Evolutionary conservation across 2,888 invertebrate species (phyloP).

Genomic region (Tanaodytes sp.): DNA sequence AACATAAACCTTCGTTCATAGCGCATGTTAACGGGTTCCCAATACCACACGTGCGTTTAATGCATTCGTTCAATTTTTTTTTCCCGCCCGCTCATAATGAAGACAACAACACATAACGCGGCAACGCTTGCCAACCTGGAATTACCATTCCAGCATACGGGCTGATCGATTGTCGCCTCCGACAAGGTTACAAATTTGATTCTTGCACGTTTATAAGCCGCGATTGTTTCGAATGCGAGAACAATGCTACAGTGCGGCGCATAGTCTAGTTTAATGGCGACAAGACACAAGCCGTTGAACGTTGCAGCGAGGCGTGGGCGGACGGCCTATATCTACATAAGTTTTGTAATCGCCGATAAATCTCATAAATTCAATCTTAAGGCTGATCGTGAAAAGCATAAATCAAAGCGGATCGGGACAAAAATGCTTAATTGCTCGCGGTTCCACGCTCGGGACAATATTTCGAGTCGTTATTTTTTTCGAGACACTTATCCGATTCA

Average conservation of each 20-base stretch:
- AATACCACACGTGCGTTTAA: constrained; percentile 15
- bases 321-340: constrained; percentile 37
- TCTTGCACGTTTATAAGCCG: constrained; percentile 25
- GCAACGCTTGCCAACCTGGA: not conserved
- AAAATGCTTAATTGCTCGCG: constrained; percentile 38
- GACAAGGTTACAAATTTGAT: constrained; percentile 48
- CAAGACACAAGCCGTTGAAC: constrained; percentile 30
- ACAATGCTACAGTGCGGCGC: constrained; percentile 38
- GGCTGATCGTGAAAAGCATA: constrained; percentile 40
- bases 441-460: constrained; percentile 14
- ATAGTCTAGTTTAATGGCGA: constrained; percentile 46
- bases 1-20: constrained; percentile 2
- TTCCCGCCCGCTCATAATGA: too few species aligned
- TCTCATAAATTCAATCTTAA: constrained; percentile 45
- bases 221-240: constrained; percentile 33
- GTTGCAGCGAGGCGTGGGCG: constrained; percentile 34
- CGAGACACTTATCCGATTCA: not conserved
- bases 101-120: too few species aligned
- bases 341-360: constrained; percentile 48
- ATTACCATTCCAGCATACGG: constrained; percentile 13
- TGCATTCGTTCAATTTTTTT: too few species aligned
- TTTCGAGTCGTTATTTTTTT: constrained; percentile 13
- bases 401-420: constrained; percentile 22
- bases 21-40: not conserved
- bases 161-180: constrained; percentile 37